Percentiles rank a stretch among this genome's conserved stretches.
phyloP scores from a whole-genome alignment of 1,140 invertebrate species.

The Nasonia giraulti region DNA sequence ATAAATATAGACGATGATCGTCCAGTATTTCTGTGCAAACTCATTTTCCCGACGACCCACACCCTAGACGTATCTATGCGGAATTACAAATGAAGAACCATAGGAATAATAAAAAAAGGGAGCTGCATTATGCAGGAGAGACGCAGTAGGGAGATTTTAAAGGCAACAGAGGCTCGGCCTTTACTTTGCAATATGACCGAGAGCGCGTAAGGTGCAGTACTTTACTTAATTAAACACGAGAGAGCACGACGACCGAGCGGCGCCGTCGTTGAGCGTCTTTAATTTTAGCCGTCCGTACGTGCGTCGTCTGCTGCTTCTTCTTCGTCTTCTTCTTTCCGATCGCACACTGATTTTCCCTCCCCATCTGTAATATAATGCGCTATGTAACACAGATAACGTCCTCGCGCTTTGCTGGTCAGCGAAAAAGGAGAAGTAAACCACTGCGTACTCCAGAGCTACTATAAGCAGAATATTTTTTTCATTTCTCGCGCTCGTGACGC shows the following conservation, averaged over 20 bases:
- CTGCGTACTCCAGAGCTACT: no score
- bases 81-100: background rate
- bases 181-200: conserved; percentile 26
- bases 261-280: conserved; percentile 39
- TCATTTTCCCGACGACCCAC: background rate
- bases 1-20: background rate
- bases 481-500: background rate
- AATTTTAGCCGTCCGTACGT: conserved; percentile 50
- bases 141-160: background rate
- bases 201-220: conserved; percentile 23
- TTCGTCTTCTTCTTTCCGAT: background rate
- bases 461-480: no score
- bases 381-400: background rate
- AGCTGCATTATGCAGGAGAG: background rate
- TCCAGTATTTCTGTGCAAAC: background rate
- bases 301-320: conserved; percentile 29
- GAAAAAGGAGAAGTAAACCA: background rate
- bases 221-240: conserved; percentile 55
- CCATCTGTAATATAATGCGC: no score
- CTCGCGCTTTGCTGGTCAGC: background rate
- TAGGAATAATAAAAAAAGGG: background rate
- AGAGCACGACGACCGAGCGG: background rate
- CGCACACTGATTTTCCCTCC: background rate
- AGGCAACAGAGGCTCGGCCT: background rate
- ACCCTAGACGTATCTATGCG: background rate